Base-by-base conservation (phyloP, 2,797 vertebrate species). In the Simalia tracyae region DNA sequence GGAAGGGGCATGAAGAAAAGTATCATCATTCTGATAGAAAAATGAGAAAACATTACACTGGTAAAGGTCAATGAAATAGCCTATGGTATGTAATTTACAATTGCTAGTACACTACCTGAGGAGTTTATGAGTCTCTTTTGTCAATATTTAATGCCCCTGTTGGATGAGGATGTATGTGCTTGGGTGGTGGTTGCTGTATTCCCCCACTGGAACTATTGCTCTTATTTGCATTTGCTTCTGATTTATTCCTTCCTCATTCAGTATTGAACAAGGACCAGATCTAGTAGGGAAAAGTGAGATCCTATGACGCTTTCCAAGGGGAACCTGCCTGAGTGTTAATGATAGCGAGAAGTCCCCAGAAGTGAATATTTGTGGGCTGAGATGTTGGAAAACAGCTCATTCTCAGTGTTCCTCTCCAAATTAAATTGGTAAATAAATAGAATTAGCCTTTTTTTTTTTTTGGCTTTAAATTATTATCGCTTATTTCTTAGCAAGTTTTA, bases 51-150 rank as follows among this genome's bases (percentile, higher is more conserved):
- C 28, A 86, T 28, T 86, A 64, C 3, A 92, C 50, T 24, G 46
- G 28, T 10, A 89, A 89, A 92, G 91, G 84, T 50, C 64, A 90
- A 22, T 31, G 64, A 86, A 76, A 86, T 66, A 86, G 50, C 8
- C 54, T 31, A 85, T 66, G 56, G 50, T 14, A 36, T 72, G 8
- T 61, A 60, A 89, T 89, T 86, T 72, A 1, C 54, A 68, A 54
- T 42, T 72, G 56, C 6, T 81, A 57, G 36, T n/a, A 31, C 11
- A 59, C 11, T 31, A 56, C 28, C 9, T 31, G 7, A 11, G n/a
- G 12, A 86, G 26, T 72, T 63, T 84, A 56, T 63, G 28, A 61
- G 11, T 28, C 64, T 76, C 5, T 81, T 76, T 66, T 42, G 31
- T 22, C 46, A 92, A 42, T 22, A 88, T 88, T 17, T 84, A 63